phyloP scores from a whole-genome alignment of 2,888 invertebrate genomes.

The Nezara viridula region DNA sequence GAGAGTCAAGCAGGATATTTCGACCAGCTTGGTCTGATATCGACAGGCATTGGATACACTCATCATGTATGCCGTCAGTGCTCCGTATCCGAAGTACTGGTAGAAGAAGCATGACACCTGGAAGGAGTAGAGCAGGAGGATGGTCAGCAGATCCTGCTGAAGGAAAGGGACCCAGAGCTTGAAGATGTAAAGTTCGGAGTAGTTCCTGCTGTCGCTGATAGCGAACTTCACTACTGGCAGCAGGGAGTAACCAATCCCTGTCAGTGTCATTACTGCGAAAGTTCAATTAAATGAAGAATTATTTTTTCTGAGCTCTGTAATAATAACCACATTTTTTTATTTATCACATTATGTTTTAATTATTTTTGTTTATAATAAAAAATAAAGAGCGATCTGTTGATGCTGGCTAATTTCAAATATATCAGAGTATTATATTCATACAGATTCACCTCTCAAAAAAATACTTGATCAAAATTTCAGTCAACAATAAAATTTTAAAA shows the following conservation, averaged over 20 bases:
- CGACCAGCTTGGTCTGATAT: background rate
- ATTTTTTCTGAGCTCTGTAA: background rate
- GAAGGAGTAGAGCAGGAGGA: background rate
- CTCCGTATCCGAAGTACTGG: slow-evolving; percentile 32
- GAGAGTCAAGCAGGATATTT: background rate
- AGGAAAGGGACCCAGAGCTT: background rate
- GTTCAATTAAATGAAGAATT: background rate
- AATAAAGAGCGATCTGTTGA: no score
- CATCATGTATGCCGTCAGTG: background rate
- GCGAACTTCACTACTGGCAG: background rate
- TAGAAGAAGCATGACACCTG: background rate
- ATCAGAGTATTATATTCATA: no score
- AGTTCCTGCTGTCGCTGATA: background rate
- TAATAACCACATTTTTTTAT: no score
- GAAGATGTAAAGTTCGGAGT: slow-evolving; percentile 15
- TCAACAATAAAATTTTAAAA: no score
- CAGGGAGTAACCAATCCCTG: background rate
- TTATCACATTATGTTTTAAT: no score
- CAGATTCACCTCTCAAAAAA: no score
- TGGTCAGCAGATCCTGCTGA: background rate
- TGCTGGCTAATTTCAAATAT: no score
- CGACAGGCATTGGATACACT: background rate
- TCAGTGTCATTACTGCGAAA: background rate
- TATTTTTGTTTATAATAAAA: no score
- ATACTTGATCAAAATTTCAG: no score